Percentiles rank a stretch among this genome's conserved stretches.
Evolutionary conservation across 2,797 vertebrate genomes (phyloP).

Genomic region (Emydoidea blandingii): DNA sequence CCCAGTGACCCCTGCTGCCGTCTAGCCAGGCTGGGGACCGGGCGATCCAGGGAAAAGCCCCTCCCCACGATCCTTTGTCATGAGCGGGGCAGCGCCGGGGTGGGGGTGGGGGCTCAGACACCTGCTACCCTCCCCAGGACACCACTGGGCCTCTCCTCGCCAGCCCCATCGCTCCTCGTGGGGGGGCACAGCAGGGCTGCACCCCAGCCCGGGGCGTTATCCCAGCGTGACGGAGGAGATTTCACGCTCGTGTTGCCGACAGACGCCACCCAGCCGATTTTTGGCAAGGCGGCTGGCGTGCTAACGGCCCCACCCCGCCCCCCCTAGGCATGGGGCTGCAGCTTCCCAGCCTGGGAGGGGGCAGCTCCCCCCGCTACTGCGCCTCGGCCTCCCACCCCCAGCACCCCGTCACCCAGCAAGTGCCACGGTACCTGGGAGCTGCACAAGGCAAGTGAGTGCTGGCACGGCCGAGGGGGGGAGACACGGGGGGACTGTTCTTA

Average conservation of each 20-base stretch:
- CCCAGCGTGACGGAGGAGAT: not conserved
- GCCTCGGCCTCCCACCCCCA: not conserved
- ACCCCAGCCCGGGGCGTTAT: not conserved
- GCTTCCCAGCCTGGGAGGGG: not conserved
- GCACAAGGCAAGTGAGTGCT: no score
- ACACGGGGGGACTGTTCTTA: not conserved
- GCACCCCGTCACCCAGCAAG: not conserved
- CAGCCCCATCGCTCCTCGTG: not conserved
- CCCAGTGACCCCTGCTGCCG: no score
- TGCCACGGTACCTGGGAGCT: fast-evolving
- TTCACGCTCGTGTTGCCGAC: not conserved
- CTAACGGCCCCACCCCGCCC: not conserved
- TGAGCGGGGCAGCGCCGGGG: not conserved
- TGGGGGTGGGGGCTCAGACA: not conserved
- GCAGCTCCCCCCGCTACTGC: not conserved
- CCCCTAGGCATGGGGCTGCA: fast-evolving
- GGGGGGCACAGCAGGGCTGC: not conserved
- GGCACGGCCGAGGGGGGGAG: fast-evolving
- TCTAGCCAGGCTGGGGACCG: not conserved
- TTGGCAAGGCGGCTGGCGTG: not conserved
- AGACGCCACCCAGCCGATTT: not conserved
- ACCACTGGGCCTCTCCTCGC: fast-evolving
- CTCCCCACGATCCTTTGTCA: not conserved
- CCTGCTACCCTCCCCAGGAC: not conserved
- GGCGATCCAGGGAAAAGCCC: not conserved